Percentiles rank a stretch among this genome's conserved stretches.
These are phyloP conservation scores for Miniopterus natalensis DNA, from an alignment of 2,113 vertebrate species.

Conservation along the genomic window DNA sequence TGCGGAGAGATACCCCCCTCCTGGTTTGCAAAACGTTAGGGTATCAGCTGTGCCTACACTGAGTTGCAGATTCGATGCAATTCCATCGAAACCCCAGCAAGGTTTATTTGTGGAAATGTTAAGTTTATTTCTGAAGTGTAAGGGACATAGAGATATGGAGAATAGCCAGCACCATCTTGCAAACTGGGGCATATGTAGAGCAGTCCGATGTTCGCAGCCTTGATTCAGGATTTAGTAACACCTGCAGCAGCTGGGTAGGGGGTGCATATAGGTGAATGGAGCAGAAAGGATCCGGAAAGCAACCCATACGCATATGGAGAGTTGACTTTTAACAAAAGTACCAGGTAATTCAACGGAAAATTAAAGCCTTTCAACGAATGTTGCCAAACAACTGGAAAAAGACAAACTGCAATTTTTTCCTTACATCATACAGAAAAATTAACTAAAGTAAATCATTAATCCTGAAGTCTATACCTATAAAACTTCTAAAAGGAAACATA, in stretches of 20 bases:
- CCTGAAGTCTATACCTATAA: not conserved
- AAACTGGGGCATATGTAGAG: not conserved
- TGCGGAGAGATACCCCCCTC: not conserved
- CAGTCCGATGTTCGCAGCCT: not conserved
- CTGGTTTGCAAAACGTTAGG: not conserved
- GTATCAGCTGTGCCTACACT: not conserved
- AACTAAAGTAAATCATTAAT: not conserved
- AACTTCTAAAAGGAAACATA: not conserved
- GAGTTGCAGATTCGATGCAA: not conserved
- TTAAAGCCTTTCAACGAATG: not conserved
- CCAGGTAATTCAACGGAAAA: slow-evolving; percentile 13
- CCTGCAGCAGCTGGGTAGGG: too few species aligned
- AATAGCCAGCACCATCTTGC: not conserved
- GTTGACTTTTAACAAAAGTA: not conserved
- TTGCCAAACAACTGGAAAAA: not conserved
- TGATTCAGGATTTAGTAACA: not conserved
- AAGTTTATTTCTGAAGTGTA: not conserved
- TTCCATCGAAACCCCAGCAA: not conserved
- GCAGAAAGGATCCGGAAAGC: not conserved
- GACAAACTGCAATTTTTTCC: not conserved
- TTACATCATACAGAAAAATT: not conserved
- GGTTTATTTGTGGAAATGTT: not conserved
- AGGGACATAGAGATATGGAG: not conserved
- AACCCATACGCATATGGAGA: not conserved
- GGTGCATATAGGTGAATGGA: not conserved